These are phyloP conservation scores for Drosophila fungiperda DNA, from an alignment of 2,888 invertebrate genomes.

Conservation along the genomic window DNA sequence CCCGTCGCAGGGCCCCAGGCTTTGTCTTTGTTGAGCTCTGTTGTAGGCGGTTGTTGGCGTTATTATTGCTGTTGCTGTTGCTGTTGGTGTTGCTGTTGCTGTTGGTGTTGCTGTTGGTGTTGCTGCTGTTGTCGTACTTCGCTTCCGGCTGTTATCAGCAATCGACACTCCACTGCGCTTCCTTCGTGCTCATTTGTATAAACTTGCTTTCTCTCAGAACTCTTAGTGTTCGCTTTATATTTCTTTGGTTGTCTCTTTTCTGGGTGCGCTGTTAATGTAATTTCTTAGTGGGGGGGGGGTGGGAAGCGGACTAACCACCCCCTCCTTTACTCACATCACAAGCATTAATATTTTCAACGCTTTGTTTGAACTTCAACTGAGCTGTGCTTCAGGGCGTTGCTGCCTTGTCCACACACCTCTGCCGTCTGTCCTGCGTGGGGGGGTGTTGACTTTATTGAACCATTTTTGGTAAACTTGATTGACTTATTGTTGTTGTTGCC, in stretches of 20 bases:
- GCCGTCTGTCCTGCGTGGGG: constrained; percentile 14
- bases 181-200: constrained; percentile 62
- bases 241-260: constrained; percentile 7
- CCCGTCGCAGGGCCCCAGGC: constrained; percentile 28
- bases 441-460: constrained; percentile 77
- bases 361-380: constrained; percentile 71
- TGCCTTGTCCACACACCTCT: constrained; percentile 13
- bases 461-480: constrained; percentile 75
- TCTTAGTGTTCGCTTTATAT: not conserved
- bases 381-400: constrained; percentile 40
- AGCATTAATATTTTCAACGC: constrained; percentile 53
- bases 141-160: constrained; percentile 79
- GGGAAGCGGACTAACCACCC: not conserved
- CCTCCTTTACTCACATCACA: not conserved
- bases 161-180: constrained; percentile 70
- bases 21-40: constrained; percentile 66
- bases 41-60: constrained; percentile 36
- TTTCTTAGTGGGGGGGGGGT: constrained; percentile 41
- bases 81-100: constrained; percentile 15
- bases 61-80: constrained; percentile 20
- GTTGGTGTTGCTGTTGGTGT: constrained; percentile 17
- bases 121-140: constrained; percentile 45
- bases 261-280: constrained; percentile 75
- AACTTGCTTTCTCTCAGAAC: constrained; percentile 18
- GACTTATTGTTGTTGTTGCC: constrained; percentile 58